Percentiles rank a stretch among this genome's conserved stretches.
Conservation (phyloP, 2,888 invertebrate genomes). For the Tipula vernalis region DNA sequence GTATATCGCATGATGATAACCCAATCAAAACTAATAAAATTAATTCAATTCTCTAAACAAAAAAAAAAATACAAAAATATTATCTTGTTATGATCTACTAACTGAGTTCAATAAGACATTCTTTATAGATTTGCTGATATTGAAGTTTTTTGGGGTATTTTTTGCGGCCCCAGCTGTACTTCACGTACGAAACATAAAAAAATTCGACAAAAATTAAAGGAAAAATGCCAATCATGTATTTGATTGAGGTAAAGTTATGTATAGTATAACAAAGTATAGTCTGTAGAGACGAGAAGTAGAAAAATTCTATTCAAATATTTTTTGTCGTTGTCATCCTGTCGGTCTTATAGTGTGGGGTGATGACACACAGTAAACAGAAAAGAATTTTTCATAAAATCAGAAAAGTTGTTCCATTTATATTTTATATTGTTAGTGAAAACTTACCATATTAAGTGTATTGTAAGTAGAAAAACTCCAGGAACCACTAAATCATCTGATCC, state of each 20-base stretch:
- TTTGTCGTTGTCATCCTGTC: background rate
- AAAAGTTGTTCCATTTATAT: background rate
- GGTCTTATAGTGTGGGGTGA: background rate
- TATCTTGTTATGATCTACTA: background rate
- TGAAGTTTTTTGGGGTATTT: background rate
- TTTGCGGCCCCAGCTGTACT: background rate
- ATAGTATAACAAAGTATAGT: no score
- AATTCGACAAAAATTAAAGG: background rate
- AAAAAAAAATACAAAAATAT: background rate
- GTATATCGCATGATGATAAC: background rate
- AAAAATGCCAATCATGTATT: background rate
- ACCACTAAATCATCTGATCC: slow-evolving; percentile 81
- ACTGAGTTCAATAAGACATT: background rate
- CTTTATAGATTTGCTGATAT: background rate
- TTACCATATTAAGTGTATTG: slow-evolving; percentile 68
- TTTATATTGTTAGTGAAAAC: slow-evolving; percentile 23
- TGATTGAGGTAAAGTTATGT: background rate
- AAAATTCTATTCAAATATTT: background rate
- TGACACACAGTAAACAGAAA: background rate
- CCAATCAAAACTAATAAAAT: background rate
- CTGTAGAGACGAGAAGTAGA: background rate
- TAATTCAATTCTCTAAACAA: background rate
- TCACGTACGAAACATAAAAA: background rate
- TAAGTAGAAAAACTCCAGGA: slow-evolving; percentile 63
- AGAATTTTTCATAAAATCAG: background rate